These are phyloP conservation scores for Actinostola sp. DNA, from an alignment of 92 coral and sea anemone genomes.

Conservation along the genomic window DNA sequence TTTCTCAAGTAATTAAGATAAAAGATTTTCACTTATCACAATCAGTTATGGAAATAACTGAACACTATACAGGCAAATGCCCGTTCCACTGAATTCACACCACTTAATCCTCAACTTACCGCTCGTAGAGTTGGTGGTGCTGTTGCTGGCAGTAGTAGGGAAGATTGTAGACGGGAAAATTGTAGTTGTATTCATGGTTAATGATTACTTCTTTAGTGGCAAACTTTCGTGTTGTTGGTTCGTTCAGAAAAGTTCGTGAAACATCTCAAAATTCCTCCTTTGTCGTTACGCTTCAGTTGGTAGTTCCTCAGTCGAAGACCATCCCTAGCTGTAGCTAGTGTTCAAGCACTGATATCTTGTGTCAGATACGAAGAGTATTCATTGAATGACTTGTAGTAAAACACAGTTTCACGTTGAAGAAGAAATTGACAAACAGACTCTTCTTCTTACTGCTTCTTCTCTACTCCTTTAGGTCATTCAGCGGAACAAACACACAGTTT, in stretches of 20 bases:
- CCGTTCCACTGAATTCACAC: conserved; percentile 11
- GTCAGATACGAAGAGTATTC: too few species aligned
- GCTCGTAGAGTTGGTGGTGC: conserved; percentile 12
- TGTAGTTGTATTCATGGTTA: conserved; percentile 14
- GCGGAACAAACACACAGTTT: neutral
- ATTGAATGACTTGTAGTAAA: too few species aligned
- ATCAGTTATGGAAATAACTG: too few species aligned
- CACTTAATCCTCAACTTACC: neutral
- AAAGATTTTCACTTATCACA: too few species aligned
- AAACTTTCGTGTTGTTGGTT: neutral
- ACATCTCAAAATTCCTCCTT: conserved; percentile 2
- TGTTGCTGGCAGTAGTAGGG: neutral
- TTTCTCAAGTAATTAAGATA: too few species aligned
- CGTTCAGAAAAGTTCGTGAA: neutral
- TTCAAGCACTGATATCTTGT: too few species aligned
- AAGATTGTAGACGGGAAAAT: conserved; percentile 16
- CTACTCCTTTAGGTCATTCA: neutral
- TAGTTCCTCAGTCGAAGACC: neutral
- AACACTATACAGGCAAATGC: conserved; percentile 22
- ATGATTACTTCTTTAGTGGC: neutral
- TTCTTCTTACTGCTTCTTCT: neutral
- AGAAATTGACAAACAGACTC: too few species aligned
- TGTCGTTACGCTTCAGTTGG: neutral
- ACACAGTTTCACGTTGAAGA: too few species aligned
- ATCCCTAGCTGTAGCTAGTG: too few species aligned